Base-by-base conservation (phyloP, 2,888 invertebrate species). In the Orthonevra nobilis region DNA sequence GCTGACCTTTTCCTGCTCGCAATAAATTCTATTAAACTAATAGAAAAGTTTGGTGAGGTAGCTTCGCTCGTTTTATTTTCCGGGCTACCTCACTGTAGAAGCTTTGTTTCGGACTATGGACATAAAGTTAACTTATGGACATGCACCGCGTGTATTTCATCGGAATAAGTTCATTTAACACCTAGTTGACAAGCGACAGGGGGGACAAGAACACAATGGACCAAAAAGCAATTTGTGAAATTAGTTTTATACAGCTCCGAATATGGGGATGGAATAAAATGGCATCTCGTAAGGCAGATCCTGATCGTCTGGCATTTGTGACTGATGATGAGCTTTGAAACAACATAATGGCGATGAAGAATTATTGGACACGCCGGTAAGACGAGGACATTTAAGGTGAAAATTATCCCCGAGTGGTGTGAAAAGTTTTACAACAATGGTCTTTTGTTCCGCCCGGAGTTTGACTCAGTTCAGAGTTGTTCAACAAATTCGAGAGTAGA, bases 181-280 rank as follows among this genome's bases (percentile, higher is more conserved):
- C 40, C 54, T 15, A 42, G 56, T 26, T 26, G 26, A n/a, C n/a
- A n/a, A n/a, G n/a, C n/a, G n/a, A n/a, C n/a, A n/a, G n/a, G n/a
- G n/a, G n/a, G n/a, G n/a, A n/a, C n/a, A n/a, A n/a, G n/a, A 52
- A 54, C 34, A 77, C 70, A 77, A 70, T 70, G 77, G 77, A 70
- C 64, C 60, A 32, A 66, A 66, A 77, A 77, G 64, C 64, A 77
- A 77, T 77, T 77, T 70, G 20, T 28, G 54, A 77, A 77, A 77
- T 77, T 70, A 77, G 64, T 64, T 77, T 70, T 64, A 64, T 58
- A 64, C 28, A 64, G 44, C 32, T 42, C 14, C 28, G 34, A 19
- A 46, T 32, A 38, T 23, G 42, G 40, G 15, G 28, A 10, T 12
- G 12, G 38, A 12, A 15, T 15, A 20, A 36, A 32, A 3, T 14